Percentiles rank a stretch among this genome's conserved stretches.
phyloP scores from a whole-genome alignment of 1,140 invertebrate genomes.

The Eumeta japonica region DNA sequence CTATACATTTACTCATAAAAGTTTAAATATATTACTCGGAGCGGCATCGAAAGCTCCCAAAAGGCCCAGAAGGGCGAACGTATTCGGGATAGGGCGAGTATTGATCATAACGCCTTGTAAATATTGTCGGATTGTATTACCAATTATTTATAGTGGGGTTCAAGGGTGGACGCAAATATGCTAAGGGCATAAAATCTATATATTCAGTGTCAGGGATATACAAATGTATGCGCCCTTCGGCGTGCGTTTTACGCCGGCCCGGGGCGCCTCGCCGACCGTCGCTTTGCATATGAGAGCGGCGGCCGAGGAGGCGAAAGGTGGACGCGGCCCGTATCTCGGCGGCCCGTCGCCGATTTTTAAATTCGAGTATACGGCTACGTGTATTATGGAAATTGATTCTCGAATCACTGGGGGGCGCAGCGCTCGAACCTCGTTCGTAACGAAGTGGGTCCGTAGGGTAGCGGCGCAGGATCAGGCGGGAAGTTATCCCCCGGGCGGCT shows the following conservation, averaged over 20 bases:
- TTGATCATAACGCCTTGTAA: no score
- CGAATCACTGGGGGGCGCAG: no score
- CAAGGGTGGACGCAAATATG: background rate
- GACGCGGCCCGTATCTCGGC: background rate
- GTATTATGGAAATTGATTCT: slow-evolving; percentile 1
- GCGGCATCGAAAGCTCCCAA: no score
- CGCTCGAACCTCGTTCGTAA: no score
- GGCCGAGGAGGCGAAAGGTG: background rate
- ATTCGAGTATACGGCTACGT: slow-evolving; percentile 1
- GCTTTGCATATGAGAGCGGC: background rate
- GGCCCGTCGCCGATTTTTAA: background rate
- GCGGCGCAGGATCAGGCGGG: no score
- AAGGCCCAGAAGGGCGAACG: no score
- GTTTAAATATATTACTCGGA: no score
- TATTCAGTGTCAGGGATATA: background rate
- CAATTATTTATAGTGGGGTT: background rate
- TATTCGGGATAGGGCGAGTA: no score
- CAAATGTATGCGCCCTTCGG: slow-evolving; percentile 1
- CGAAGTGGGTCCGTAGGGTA: no score
- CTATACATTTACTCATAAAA: no score
- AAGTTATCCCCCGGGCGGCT: no score
- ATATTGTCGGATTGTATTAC: no score
- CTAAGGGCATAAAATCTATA: background rate
- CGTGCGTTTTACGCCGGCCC: background rate
- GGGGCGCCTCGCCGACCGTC: background rate